These are phyloP conservation scores for Sebastes trivittatus DNA, from an alignment of 2,797 vertebrate genomes.

Conservation along the genomic window DNA sequence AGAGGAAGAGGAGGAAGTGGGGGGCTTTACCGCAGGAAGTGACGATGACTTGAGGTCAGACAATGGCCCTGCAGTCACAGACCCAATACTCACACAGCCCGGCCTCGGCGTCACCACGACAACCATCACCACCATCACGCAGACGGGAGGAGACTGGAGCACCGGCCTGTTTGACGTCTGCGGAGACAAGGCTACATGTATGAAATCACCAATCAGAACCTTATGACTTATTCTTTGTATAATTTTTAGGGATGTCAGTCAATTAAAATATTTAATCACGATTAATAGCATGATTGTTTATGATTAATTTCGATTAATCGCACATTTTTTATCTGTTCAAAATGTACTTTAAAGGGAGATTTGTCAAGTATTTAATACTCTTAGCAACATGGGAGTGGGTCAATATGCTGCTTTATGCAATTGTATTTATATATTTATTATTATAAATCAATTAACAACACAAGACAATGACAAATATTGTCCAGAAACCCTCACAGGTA, in stretches of 20 bases:
- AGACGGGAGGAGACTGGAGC: constrained; percentile 85
- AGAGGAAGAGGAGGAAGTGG: constrained; percentile 33
- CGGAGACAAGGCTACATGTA: constrained; percentile 83
- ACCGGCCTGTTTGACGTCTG: constrained; percentile 84
- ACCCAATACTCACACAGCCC: constrained; percentile 81
- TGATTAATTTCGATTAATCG: too few species aligned
- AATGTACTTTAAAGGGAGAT: neutral
- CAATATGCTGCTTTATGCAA: too few species aligned
- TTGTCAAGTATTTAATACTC: too few species aligned
- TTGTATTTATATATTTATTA: too few species aligned
- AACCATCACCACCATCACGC: constrained; percentile 81
- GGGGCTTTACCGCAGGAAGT: constrained; percentile 18
- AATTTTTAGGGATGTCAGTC: neutral
- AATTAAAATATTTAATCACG: too few species aligned
- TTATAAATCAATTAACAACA: too few species aligned
- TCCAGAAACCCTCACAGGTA: too few species aligned
- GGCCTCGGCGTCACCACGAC: constrained; percentile 78
- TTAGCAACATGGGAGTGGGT: too few species aligned
- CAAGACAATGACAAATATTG: too few species aligned
- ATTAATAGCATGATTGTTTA: too few species aligned
- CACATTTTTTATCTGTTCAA: neutral
- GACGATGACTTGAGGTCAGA: constrained; percentile 31
- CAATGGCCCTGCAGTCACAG: neutral
- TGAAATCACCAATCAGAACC: neutral
- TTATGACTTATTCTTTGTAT: too few species aligned